Evolutionary conservation across 2,797 vertebrate genomes (phyloP), one percentile per base, ranked within the genome.

Genomic region (Lates japonicus): DNA sequence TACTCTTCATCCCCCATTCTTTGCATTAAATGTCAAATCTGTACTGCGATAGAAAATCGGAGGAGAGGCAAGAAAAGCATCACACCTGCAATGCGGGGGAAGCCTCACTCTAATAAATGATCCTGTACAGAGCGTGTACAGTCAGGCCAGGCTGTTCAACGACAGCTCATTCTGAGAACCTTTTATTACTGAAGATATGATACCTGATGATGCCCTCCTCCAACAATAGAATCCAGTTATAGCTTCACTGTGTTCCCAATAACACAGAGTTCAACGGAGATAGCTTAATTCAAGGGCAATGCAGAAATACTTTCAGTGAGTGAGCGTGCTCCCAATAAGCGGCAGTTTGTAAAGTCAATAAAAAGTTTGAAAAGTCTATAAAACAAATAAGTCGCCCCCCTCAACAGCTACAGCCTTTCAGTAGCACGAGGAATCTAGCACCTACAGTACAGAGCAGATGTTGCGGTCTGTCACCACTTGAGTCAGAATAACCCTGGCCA

Each of bases 71-170:
- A 54, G 48, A 77, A 77, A 75, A 71, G 37, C 78, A 69, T 79
- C 74, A 71, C 83, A 87, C 72, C 86, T 85, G 91, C 88, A 90
- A 82, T 90, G 87, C 87, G 42, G 85, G 84, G 46, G 70, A 87
- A 76, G 70, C 81, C 59, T 49, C n/a, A 74, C 54, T 68, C 68
- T 87, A 87, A 89, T 87, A 90, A 93, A 93, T 69, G 80, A 91
- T 79, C 84, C 74, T 48, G 70, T 57, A 66, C 68, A 48, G 73
- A 52, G 52, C 0, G 46, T 55, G 66, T 44, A 76, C 74, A 68
- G 76, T 73, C 70, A 67, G 70, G 59, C 65, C 44, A 10, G 37
- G 70, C 75, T 81, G 74, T 68, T 83, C 46, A 74, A 70, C 51
- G 35, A 69, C 74, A 69, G 66, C 76, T 70, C 78, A 74, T 72